Evolutionary conservation across 1,140 invertebrate species (phyloP), one percentile per base, ranked within the genome.

Genomic region (Diorhabda elongata): DNA sequence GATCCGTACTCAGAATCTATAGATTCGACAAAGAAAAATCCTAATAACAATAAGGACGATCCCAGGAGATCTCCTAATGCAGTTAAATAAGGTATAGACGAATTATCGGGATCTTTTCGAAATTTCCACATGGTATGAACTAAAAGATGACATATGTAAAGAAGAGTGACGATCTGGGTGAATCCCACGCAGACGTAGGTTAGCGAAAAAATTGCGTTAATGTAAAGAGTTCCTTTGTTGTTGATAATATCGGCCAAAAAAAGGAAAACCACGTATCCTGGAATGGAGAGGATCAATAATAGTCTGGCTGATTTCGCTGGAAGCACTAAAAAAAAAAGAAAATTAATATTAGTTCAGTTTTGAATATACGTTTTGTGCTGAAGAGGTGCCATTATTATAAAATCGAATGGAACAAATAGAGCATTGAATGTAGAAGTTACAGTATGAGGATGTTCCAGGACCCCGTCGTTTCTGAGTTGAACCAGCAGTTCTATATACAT

Each of bases 11-110:
- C 77, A 11, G 71, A 61, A 26, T 74, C 52, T 11, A 94, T 85
- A 2, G 86, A 74, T 71, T 86, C 87, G 2, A 97, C 86, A 70
- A 96, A 88, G 68, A 90, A 84, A 80, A 97, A 97, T n/a, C 93
- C 91, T 3, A 90, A 74, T 2, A 92, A 90, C 9, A 98, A 83
- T 71, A 98, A 87, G 43, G 90, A 86, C 3, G 95, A 96, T 11
- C 97, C 97, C 1, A 96, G 83, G 3, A 99, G 86, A 83, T 99
- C 97, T 11, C 96, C 97, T 1, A 98, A 77, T 2, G 96, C 94
- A 3, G 97, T 98, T 60, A 98, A 85, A 82, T 97, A 97, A 2
- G 97, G 97, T 71, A 98, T 98, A 11, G 96, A 93, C n/a, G 94
- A 94, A 81, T 97, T 98, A 80, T 98, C 97, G 2, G 97, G 97